Base-by-base conservation (phyloP, 2,113 vertebrate genomes). In the Vanacampus margaritifer region DNA sequence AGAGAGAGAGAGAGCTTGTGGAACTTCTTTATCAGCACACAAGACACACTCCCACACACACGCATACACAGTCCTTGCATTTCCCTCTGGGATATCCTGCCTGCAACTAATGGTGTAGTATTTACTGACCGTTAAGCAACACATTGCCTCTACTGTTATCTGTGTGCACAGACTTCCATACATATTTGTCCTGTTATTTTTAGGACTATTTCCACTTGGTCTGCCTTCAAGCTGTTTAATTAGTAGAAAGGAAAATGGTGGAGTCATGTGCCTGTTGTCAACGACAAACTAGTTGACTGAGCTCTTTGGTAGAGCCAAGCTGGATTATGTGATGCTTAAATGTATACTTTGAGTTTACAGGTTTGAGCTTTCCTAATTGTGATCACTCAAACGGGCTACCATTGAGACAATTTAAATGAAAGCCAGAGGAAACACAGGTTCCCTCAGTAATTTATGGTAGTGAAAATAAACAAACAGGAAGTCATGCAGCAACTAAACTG, bases 41-140 rank as follows among this genome's bases (percentile, higher is more conserved):
- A 26, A 67, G 14, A 70, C 43, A 58, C 35, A 41, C 73, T 35
- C 50, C 72, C 32, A 1, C 46, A 23, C 68, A 51, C 59, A 67
- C 71, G 24, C 50, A 64, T 65, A 79, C 64, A 64, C 71, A 69
- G 66, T 74, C 70, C 64, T 65, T 68, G 45, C 50, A 36, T 77
- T 86, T 56, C 85, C 84, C 82, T 80, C 73, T 85, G 89, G 90
- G 88, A 91, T 89, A 89, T 89, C 88, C 89, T 87, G 71, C 75
- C 70, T 23, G 46, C 57, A 51, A 75, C 81, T 77, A 81, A 81
- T 72, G 73, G 71, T 86, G 85, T 89, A 87, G 89, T 91, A 90
- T 91, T 90, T 81, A 76, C 73, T 72, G 74, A 80, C 73, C 65
- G 75, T 82, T 57, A 79, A 79, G 82, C 73, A 87, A 83, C 74